Conservation (phyloP, 2,113 vertebrate genomes). For the Epinephelus fuscoguttatus region DNA sequence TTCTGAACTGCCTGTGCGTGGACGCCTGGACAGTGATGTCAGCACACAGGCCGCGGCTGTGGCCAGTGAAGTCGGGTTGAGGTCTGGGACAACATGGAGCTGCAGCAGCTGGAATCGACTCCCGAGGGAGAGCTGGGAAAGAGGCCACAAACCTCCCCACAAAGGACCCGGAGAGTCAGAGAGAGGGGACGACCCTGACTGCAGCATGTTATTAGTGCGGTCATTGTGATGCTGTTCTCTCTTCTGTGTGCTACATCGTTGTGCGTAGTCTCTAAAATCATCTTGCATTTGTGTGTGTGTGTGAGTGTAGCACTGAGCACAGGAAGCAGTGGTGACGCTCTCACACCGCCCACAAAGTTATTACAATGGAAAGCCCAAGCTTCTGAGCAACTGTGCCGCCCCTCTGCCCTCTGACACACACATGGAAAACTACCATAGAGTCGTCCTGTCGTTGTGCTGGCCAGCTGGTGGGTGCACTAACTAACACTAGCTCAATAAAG, state of each 20-base stretch:
- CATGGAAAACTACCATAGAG: constrained; percentile 70
- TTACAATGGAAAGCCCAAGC: constrained; percentile 59
- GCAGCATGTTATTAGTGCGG: constrained; percentile 62
- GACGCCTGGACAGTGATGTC: constrained; percentile 69
- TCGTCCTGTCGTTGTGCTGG: constrained; percentile 28
- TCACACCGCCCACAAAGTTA: constrained; percentile 63
- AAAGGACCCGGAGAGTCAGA: constrained; percentile 27
- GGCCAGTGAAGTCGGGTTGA: constrained; percentile 47
- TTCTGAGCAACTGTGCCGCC: constrained; percentile 33
- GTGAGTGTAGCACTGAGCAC: constrained; percentile 36
- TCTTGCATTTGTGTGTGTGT: constrained; percentile 33
- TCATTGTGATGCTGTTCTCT: constrained; percentile 57
- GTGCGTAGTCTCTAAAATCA: constrained; percentile 55
- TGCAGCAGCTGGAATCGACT: constrained; percentile 70
- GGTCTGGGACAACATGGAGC: constrained; percentile 48
- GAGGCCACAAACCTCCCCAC: constrained; percentile 59
- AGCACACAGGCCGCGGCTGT: constrained; percentile 43
- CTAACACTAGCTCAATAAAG: constrained; percentile 47
- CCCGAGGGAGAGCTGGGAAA: constrained; percentile 79
- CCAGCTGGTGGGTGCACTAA: constrained; percentile 42
- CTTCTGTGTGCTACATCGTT: constrained; percentile 49
- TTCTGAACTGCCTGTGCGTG: constrained; percentile 43
- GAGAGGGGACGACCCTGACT: constrained; percentile 33
- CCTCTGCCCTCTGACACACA: constrained; percentile 39
- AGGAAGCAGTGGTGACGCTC: constrained; percentile 74